These are phyloP conservation scores for Panorpa germanica DNA, from an alignment of 2,888 invertebrate genomes.

Conservation along the genomic window DNA sequence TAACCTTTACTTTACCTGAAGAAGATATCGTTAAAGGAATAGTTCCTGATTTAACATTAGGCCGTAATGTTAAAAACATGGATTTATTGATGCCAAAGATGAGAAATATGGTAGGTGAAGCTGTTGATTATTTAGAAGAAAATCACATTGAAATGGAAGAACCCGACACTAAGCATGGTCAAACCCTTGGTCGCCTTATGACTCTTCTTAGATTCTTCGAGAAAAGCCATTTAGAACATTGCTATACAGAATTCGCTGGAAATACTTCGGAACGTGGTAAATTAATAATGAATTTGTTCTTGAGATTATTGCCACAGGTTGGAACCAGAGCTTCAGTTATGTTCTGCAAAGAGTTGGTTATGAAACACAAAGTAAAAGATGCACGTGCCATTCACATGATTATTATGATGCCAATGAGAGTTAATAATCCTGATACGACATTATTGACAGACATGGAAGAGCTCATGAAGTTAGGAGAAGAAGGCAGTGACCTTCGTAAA, in stretches of 20 bases:
- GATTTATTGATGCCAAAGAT: conserved; percentile 16
- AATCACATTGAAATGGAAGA: conserved; percentile 18
- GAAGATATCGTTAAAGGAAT: conserved; percentile 13
- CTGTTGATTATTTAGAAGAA: conserved; percentile 19
- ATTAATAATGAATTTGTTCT: conserved; percentile 18
- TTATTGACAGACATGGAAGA: conserved; percentile 21
- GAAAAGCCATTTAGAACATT: conserved; percentile 16
- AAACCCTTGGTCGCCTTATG: conserved; percentile 20
- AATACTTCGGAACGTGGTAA: conserved; percentile 13
- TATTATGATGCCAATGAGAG: conserved; percentile 22
- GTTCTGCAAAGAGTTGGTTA: conserved; percentile 22
- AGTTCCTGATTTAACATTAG: conserved; percentile 19
- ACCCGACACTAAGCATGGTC: conserved; percentile 19
- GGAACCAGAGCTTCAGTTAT: conserved; percentile 24
- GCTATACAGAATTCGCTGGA: conserved; percentile 14
- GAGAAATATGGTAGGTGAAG: conserved; percentile 18
- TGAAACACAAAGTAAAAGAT: conserved; percentile 18
- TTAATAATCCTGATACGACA: conserved; percentile 22
- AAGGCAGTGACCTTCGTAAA: conserved; percentile 17
- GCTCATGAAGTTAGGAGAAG: conserved; percentile 16
- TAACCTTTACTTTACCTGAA: conserved; percentile 17
- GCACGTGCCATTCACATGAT: conserved; percentile 20
- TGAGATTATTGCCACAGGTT: conserved; percentile 25
- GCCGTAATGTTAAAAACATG: conserved; percentile 17
- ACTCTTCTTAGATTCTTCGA: conserved; percentile 16